A percentile compares a stretch with the other conserved stretches of the same genome.
Conservation (phyloP, 2,797 vertebrate genomes). For the Rhodeus uyekii region DNA sequence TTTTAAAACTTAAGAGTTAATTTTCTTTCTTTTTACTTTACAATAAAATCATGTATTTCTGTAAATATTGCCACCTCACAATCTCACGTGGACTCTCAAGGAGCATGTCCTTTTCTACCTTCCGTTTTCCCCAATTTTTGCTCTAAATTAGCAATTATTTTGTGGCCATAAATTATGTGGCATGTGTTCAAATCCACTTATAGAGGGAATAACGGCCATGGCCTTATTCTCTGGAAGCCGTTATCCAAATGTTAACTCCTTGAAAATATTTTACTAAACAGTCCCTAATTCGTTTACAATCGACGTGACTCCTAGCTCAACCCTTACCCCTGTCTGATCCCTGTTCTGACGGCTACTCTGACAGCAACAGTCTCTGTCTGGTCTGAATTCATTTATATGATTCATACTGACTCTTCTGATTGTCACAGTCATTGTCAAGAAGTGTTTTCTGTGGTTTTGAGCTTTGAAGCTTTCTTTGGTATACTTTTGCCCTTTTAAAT, state of each 20-base stretch:
- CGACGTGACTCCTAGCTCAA: slow-evolving; percentile 56
- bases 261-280: slow-evolving; percentile 64
- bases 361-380: slow-evolving; percentile 57
- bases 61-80: neutral
- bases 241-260: slow-evolving; percentile 64
- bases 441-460: slow-evolving; percentile 34
- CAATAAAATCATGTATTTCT: neutral
- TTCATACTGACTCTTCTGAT: slow-evolving; percentile 26
- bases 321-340: slow-evolving; percentile 47
- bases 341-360: slow-evolving; percentile 47
- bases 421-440: slow-evolving; percentile 1
- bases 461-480: neutral
- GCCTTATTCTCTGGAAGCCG: slow-evolving; percentile 61
- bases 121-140: neutral
- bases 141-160: slow-evolving; percentile 39
- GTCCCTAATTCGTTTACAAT: slow-evolving; percentile 61
- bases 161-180: slow-evolving; percentile 50
- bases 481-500: neutral
- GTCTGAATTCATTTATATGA: slow-evolving; percentile 54
- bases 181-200: slow-evolving; percentile 60
- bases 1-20: no score
- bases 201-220: slow-evolving; percentile 55
- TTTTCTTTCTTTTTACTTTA: neutral
- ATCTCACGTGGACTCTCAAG: neutral
- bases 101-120: slow-evolving; percentile 18